These are phyloP conservation scores for Drosophila quinaria DNA, from an alignment of 2,888 invertebrate genomes.

Conservation along the genomic window DNA sequence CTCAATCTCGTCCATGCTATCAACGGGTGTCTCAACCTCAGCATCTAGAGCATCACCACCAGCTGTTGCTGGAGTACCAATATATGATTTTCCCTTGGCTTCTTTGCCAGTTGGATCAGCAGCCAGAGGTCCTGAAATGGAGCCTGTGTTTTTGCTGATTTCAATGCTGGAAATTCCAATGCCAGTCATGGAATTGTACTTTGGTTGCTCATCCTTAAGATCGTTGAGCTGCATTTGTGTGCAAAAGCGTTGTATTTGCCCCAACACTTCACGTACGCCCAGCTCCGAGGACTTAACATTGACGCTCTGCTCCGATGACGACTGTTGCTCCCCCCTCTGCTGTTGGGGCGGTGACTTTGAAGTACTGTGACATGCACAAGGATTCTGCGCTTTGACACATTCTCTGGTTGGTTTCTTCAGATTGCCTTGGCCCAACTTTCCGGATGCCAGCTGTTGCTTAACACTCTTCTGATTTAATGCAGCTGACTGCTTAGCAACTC, in stretches of 20 bases:
- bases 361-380: constrained; percentile 60
- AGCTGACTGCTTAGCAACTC: constrained; percentile 36
- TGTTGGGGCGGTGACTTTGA: constrained; percentile 37
- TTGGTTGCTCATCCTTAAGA: constrained; percentile 48
- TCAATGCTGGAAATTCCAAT: constrained; percentile 26
- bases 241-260: constrained; percentile 78
- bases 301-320: constrained; percentile 69
- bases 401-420: constrained; percentile 25
- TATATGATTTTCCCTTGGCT: neutral
- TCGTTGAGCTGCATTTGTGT: constrained; percentile 68
- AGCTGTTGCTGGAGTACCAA: neutral
- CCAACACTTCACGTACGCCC: constrained; percentile 78
- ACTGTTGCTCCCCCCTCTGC: constrained; percentile 37
- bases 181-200: constrained; percentile 24
- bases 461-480: constrained; percentile 29
- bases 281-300: constrained; percentile 77
- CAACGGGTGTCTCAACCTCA: constrained; percentile 44
- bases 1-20: constrained; percentile 69
- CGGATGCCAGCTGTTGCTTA: constrained; percentile 32
- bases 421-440: constrained; percentile 18
- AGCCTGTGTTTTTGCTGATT: constrained; percentile 15
- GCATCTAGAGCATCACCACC: constrained; percentile 4
- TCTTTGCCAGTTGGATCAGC: neutral
- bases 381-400: constrained; percentile 36
- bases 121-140: constrained; percentile 1